Conservation (phyloP, 2,113 vertebrate genomes). For the Pygoscelis adeliae region DNA sequence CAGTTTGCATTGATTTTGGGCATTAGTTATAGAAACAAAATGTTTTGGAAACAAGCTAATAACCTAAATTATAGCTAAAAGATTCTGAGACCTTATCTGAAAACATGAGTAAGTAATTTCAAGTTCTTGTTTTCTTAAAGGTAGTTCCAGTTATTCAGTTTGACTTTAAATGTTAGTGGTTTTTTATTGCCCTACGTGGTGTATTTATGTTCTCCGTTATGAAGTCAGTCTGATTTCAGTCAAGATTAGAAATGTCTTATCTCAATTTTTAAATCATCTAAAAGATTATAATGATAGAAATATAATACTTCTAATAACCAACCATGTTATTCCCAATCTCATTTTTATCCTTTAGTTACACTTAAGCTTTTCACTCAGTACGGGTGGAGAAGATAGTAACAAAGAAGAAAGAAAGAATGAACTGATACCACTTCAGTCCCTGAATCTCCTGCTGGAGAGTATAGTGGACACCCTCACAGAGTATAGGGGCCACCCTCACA, state of each 20-base stretch:
- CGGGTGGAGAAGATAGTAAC: conserved; percentile 86
- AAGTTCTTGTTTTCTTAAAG: background rate
- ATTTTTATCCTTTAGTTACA: conserved; percentile 80
- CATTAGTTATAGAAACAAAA: background rate
- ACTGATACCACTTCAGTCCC: conserved; percentile 76
- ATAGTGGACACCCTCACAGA: conserved; percentile 94
- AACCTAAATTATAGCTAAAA: background rate
- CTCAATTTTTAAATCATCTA: background rate
- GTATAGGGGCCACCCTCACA: conserved; percentile 92
- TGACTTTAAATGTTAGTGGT: background rate
- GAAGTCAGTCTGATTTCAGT: background rate
- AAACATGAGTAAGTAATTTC: background rate
- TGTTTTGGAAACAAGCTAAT: background rate
- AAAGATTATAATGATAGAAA: background rate
- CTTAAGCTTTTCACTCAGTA: conserved; percentile 91
- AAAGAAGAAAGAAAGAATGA: conserved; percentile 77
- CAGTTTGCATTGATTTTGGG: background rate
- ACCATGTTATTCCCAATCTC: background rate
- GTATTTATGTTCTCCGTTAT: background rate
- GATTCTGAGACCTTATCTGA: background rate
- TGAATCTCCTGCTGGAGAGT: conserved; percentile 92
- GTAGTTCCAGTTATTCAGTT: background rate
- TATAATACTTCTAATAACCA: background rate
- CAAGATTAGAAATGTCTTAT: background rate
- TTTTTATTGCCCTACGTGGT: background rate